Conservation (phyloP, 2,113 vertebrate species). For the Seriola rivoliana region DNA sequence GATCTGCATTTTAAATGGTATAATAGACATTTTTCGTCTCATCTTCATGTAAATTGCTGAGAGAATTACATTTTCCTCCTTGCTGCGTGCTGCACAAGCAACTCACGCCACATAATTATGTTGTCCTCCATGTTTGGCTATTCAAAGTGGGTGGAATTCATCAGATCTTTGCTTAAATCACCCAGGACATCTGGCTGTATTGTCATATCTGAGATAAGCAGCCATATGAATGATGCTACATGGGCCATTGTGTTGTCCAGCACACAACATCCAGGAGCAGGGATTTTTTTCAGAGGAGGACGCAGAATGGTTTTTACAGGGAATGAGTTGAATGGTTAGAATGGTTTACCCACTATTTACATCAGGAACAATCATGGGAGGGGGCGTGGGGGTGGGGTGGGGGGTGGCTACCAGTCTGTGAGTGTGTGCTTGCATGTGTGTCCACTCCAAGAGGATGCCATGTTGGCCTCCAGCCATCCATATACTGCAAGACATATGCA, state of each 20-base stretch:
- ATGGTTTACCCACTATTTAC: conserved; percentile 38
- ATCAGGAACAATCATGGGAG: conserved; percentile 19
- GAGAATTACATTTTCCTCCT: conserved; percentile 45
- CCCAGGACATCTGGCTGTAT: conserved; percentile 65
- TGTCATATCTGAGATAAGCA: conserved; percentile 67
- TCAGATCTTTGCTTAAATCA: conserved; percentile 54
- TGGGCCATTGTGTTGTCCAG: conserved; percentile 37
- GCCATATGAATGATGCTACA: conserved; percentile 38
- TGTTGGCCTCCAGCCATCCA: conserved; percentile 53
- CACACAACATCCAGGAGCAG: conserved; percentile 22
- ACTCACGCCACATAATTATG: conserved; percentile 48
- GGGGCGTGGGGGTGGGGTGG: no score
- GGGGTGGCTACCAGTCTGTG: conserved; percentile 5
- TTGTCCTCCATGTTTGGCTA: conserved; percentile 16
- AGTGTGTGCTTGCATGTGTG: conserved; percentile 21
- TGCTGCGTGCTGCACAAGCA: conserved; percentile 19
- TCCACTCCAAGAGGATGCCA: conserved; percentile 40
- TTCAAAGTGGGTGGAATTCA: conserved; percentile 52
- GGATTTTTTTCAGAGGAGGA: conserved; percentile 21
- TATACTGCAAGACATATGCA: conserved; percentile 27
- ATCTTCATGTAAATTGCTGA: conserved; percentile 61
- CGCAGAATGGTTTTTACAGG: neutral
- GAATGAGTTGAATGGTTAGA: neutral
- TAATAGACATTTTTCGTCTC: conserved; percentile 40
- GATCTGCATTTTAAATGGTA: conserved; percentile 49